Conservation (phyloP, 2,888 invertebrate species). For the Drosophila vallismaia region DNA sequence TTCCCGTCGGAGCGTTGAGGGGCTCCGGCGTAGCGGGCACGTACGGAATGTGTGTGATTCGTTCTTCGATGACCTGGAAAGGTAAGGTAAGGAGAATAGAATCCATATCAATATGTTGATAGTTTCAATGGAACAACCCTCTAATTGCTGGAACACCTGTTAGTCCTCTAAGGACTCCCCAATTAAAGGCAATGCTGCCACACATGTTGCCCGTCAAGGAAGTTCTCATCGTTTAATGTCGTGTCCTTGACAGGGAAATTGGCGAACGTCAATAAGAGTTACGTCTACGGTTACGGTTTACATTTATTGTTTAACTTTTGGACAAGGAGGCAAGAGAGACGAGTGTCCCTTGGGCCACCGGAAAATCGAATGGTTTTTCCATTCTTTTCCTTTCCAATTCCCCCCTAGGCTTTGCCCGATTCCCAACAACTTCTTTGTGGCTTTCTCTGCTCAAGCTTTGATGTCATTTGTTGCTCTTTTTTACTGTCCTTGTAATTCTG, state of each 20-base stretch:
- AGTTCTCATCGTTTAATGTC: constrained; percentile 14
- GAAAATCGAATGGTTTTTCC: not conserved
- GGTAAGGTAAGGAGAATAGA: not conserved
- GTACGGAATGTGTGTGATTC: constrained; percentile 91
- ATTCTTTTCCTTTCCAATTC: not conserved
- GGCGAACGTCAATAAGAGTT: constrained; percentile 18
- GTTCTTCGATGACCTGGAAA: constrained; percentile 91
- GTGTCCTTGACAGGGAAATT: constrained; percentile 27
- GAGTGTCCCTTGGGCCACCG: not conserved
- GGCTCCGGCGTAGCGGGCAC: constrained; percentile 90
- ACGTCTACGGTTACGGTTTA: constrained; percentile 1
- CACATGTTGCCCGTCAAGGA: constrained; percentile 5
- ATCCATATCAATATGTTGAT: not conserved
- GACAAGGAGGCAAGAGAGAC: not conserved
- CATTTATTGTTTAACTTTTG: not conserved
- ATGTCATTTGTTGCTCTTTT: constrained; percentile 19
- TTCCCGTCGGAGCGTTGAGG: constrained; percentile 91
- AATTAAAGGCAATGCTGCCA: not conserved
- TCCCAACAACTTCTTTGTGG: not conserved
- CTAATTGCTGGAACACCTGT: constrained; percentile 1
- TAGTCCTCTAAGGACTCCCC: not conserved
- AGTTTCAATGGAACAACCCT: not conserved
- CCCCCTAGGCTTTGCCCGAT: not conserved
- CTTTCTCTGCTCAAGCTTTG: constrained; percentile 21
- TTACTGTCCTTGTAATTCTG: constrained; percentile 9